Base-by-base conservation (phyloP, 1,140 invertebrate genomes). In the Drosophila navojoa region DNA sequence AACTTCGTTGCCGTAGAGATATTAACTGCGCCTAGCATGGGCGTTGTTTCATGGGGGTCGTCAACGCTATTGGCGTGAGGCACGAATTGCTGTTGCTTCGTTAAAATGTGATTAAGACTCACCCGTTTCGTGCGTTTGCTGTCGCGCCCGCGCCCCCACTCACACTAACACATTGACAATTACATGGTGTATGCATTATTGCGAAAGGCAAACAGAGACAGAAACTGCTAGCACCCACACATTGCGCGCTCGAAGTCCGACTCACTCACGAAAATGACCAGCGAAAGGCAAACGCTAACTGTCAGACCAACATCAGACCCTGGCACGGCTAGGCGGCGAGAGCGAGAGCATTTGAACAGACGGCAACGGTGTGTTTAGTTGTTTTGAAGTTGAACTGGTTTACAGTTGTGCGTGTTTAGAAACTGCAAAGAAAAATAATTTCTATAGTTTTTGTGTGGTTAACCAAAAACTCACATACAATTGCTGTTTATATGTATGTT, bases 351-450 rank as follows among this genome's bases (percentile, higher is more conserved):
- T 40, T 58, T 13, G 42, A 63, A 22, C 42, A 54, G 32, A 29
- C 62, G 68, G 60, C 68, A 66, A 53, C 77, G 60, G 64, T 62
- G 73, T 71, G 60, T 79, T 87, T 87, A 79, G 79, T 89, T 89
- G 79, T 82, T 82, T 87, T 87, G 84, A 89, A 89, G 84, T 87
- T 79, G 79, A 82, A 87, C 82, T 89, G 82, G 84, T 89, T 87
- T 87, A 79, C 82, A 89, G 82, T 87, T 58, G 85, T 84, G 77
- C 77, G 85, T 90, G 84, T 78, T 75, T 80, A 61, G 68, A 52
- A 66, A 71, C 69, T 71, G 40, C 75, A 75, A 68, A 68, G 40
- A 49, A 77, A 74, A 71, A 71, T 64, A 71, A 67, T 78, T 72
- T 32, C 15, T 59, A 55, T 45, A 57, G 45, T 71, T 82, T 16